phyloP scores from a whole-genome alignment of 2,888 invertebrate species.

The Petrophora chlorosata region DNA sequence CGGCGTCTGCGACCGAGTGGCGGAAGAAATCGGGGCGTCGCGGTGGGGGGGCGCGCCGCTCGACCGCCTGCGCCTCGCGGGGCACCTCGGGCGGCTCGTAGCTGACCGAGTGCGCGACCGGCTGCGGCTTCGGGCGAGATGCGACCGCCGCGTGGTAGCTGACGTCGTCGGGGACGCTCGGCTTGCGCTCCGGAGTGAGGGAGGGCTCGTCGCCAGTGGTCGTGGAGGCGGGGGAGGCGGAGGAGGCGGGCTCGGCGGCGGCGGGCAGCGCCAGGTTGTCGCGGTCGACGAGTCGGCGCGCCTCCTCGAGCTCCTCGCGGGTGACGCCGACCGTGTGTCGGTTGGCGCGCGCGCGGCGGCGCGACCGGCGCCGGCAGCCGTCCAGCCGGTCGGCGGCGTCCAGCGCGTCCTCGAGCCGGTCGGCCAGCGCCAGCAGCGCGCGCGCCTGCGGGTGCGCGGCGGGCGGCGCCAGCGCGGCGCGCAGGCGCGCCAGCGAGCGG shows the following conservation, averaged over 20 bases:
- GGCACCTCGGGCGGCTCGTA: slow-evolving; percentile 53
- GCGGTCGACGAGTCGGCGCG: slow-evolving; percentile 88
- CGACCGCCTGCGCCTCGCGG: slow-evolving; percentile 54
- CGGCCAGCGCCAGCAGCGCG: slow-evolving; percentile 87
- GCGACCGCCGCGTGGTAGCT: slow-evolving; percentile 59
- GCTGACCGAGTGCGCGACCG: slow-evolving; percentile 56
- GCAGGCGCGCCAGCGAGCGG: slow-evolving; percentile 88
- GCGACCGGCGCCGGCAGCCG: slow-evolving; percentile 67
- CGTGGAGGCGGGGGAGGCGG: slow-evolving; percentile 62
- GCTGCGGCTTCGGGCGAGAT: slow-evolving; percentile 53
- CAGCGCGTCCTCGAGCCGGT: slow-evolving; percentile 86
- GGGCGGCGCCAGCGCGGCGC: slow-evolving; percentile 87
- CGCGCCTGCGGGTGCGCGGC: slow-evolving; percentile 78
- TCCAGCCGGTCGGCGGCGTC: slow-evolving; percentile 68
- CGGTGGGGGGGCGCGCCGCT: slow-evolving; percentile 54
- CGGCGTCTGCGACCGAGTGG: slow-evolving; percentile 68
- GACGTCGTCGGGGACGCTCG: slow-evolving; percentile 46
- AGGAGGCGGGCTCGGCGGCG: slow-evolving; percentile 58
- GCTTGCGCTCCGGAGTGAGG: slow-evolving; percentile 62
- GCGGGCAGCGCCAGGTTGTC: slow-evolving; percentile 55
- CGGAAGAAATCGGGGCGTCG: slow-evolving; percentile 67
- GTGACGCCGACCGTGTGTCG: slow-evolving; percentile 94
- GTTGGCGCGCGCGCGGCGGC: slow-evolving; percentile 85
- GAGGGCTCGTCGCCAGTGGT: slow-evolving; percentile 60
- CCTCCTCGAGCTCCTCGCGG: slow-evolving; percentile 90